These are phyloP conservation scores for Microcebus murinus DNA, from an alignment of 2,113 vertebrate species.

Conservation along the genomic window DNA sequence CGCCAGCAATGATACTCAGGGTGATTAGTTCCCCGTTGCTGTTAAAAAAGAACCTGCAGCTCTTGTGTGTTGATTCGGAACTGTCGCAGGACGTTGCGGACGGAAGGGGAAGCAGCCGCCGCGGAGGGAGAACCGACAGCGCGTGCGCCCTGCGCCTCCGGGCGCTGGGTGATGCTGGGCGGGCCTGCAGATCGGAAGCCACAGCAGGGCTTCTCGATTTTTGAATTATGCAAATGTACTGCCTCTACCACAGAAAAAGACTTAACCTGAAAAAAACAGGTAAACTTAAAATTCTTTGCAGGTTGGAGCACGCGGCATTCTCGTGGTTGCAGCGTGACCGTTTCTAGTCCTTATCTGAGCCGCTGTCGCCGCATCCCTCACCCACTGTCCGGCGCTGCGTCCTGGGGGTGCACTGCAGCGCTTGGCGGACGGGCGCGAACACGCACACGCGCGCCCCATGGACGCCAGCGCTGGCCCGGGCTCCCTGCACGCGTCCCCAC, in stretches of 20 bases:
- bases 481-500: not conserved
- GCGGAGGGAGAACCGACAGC: too few relatives aligned
- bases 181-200: not conserved
- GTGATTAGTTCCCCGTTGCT: not conserved
- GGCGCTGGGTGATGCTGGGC: not conserved
- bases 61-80: not conserved
- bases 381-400: not conserved
- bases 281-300: not conserved
- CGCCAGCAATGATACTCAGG: not conserved
- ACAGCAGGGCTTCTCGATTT: too few relatives aligned
- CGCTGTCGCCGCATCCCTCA: accelerated
- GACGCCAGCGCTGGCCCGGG: accelerated
- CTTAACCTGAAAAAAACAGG: not conserved
- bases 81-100: not conserved
- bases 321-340: accelerated
- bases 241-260: not conserved
- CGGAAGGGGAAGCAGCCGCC: too few relatives aligned
- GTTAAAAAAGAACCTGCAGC: not conserved
- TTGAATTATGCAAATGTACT: not conserved
- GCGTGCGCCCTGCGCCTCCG: too few relatives aligned
- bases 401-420: too few relatives aligned
- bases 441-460: not conserved
- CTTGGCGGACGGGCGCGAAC: not conserved
- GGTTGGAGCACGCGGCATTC: too few relatives aligned
- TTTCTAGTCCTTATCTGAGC: not conserved